A percentile compares a stretch with the other conserved stretches of the same genome.
Conservation (phyloP, 2,888 invertebrate species). For the Chromoteleia sp. region DNA sequence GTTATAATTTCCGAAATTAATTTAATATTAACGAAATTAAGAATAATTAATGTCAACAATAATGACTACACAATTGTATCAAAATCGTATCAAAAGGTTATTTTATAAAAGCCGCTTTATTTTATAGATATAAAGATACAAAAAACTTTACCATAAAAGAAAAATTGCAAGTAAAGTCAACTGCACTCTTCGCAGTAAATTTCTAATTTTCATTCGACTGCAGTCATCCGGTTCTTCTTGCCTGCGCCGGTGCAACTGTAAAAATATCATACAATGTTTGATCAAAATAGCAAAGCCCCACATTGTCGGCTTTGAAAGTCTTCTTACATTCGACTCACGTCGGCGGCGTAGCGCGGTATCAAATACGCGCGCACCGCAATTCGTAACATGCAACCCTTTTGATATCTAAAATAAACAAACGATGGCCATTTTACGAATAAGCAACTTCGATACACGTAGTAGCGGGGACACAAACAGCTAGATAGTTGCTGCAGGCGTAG, state of each 20-base stretch:
- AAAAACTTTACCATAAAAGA: neutral
- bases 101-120: no score
- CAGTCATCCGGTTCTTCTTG: slow-evolving; percentile 38
- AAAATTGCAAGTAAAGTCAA: slow-evolving; percentile 10
- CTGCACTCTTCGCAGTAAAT: slow-evolving; percentile 41
- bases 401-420: slow-evolving; percentile 62
- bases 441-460: slow-evolving; percentile 68
- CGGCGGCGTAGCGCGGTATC: slow-evolving; percentile 47
- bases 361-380: slow-evolving; percentile 42
- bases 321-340: slow-evolving; percentile 64
- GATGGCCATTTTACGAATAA: slow-evolving; percentile 63
- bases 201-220: slow-evolving; percentile 56
- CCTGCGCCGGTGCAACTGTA: slow-evolving; percentile 21
- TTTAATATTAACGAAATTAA: no score
- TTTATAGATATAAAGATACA: neutral
- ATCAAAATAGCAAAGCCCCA: slow-evolving; percentile 60
- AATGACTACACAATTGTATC: no score
- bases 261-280: slow-evolving; percentile 64
- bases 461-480: slow-evolving; percentile 71
- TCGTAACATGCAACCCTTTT: slow-evolving; percentile 60
- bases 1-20: no score
- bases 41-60: no score
- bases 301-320: slow-evolving; percentile 66
- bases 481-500: slow-evolving; percentile 84
- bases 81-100: no score